These are phyloP conservation scores for Branchinecta lindahli DNA, from an alignment of 1,140 invertebrate species.

Conservation along the genomic window DNA sequence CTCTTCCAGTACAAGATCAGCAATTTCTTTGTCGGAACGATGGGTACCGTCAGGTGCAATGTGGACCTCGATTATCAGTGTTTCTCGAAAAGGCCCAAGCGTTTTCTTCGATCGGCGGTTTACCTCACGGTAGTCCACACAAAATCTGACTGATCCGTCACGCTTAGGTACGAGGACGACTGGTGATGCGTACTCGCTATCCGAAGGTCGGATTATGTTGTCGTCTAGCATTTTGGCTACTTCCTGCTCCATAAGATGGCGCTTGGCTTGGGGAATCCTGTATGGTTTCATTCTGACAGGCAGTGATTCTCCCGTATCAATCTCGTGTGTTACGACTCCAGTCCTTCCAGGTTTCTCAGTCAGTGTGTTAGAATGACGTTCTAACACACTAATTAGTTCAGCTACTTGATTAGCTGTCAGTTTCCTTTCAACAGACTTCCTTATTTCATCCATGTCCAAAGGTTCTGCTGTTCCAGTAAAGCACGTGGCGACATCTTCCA, in stretches of 20 bases:
- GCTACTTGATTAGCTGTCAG: no score
- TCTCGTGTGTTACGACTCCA: conserved; percentile 12
- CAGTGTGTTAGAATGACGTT: no score
- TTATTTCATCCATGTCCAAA: no score
- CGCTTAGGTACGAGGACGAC: no score
- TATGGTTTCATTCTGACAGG: conserved; percentile 14
- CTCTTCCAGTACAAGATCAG: neutral
- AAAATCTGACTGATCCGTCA: conserved; percentile 11
- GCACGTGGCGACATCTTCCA: no score
- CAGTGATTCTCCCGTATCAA: conserved; percentile 11
- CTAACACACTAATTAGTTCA: no score
- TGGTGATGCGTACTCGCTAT: conserved; percentile 14
- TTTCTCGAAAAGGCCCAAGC: neutral
- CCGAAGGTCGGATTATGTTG: conserved; percentile 13
- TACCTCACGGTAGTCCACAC: conserved; percentile 27
- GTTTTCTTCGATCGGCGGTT: conserved; percentile 33
- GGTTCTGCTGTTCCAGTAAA: no score
- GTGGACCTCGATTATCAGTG: neutral
- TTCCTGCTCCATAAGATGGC: conserved; percentile 12
- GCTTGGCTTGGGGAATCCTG: conserved; percentile 14
- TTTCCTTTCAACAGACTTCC: no score
- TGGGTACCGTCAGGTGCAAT: neutral
- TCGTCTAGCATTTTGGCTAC: conserved; percentile 15
- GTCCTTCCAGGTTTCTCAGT: no score
- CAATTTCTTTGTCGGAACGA: neutral